Conservation (phyloP, 2,888 invertebrate genomes). For the Dorcus hopei region DNA sequence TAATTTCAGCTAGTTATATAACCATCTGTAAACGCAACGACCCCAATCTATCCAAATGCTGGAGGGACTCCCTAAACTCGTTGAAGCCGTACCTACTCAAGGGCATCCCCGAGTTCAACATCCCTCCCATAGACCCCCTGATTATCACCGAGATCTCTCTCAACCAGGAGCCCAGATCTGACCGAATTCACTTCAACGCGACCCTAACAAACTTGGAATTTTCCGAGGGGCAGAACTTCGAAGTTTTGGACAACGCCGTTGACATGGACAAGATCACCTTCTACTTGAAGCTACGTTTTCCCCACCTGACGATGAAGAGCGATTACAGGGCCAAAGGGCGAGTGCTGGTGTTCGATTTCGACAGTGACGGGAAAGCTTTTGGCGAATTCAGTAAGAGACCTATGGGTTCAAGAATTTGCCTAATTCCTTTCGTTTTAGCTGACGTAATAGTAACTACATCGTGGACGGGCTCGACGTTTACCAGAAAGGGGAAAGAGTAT, state of each 20-base stretch:
- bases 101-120: conserved; percentile 38
- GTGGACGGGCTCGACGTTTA: background rate
- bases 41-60: conserved; percentile 35
- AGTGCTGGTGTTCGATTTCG: conserved; percentile 33
- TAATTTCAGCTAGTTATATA: conserved; percentile 21
- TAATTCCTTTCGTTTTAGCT: background rate
- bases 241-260: conserved; percentile 23
- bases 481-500: conserved; percentile 6
- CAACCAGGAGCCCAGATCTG: conserved; percentile 28
- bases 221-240: conserved; percentile 29
- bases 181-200: conserved; percentile 33
- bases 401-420: too few species aligned
- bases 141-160: conserved; percentile 30
- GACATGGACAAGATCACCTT: conserved; percentile 5
- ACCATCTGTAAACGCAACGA: conserved; percentile 34
- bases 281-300: conserved; percentile 6
- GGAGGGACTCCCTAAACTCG: conserved; percentile 31
- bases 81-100: conserved; percentile 32
- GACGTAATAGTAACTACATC: background rate
- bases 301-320: conserved; percentile 30
- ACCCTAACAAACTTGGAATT: conserved; percentile 28
- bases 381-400: conserved; percentile 3
- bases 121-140: conserved; percentile 39
- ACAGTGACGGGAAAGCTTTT: conserved; percentile 16
- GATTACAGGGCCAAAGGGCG: conserved; percentile 37